Evolutionary conservation across 2,113 vertebrate genomes (phyloP).

Genomic region (Galemys pyrenaicus): DNA sequence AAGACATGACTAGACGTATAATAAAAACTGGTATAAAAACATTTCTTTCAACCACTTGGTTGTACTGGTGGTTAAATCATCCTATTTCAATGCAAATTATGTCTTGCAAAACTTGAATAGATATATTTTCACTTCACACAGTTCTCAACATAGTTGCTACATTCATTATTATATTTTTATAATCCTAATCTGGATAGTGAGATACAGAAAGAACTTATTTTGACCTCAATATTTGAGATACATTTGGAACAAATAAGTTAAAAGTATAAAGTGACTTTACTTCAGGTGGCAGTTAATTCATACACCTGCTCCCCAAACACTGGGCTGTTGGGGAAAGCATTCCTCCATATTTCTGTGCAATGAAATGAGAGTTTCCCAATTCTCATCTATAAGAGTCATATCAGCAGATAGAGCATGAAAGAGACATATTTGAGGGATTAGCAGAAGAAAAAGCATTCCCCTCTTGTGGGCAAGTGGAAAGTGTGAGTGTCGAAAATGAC

Average conservation of each 20-base stretch:
- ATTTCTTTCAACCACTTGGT: background rate
- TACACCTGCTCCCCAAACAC: background rate
- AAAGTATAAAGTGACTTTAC: background rate
- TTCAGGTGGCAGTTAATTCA: background rate
- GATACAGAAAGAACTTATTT: background rate
- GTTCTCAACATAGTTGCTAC: background rate
- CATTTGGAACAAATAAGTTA: background rate
- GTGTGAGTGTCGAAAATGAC: background rate
- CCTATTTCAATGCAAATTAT: conserved; percentile 19
- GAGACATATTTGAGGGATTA: background rate
- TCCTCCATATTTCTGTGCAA: background rate
- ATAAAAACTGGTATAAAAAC: background rate
- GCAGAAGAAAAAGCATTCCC: background rate
- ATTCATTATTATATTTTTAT: background rate
- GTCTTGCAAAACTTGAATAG: background rate
- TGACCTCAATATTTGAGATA: background rate
- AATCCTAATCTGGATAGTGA: background rate
- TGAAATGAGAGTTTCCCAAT: background rate
- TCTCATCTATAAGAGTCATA: background rate
- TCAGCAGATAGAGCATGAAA: background rate
- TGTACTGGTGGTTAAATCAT: background rate
- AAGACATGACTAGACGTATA: background rate
- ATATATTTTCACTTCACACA: background rate
- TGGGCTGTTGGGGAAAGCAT: background rate
- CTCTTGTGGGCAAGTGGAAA: background rate